These are phyloP conservation scores for Steinernema scapterisci DNA, from an alignment of 2,888 invertebrate genomes.

Conservation along the genomic window DNA sequence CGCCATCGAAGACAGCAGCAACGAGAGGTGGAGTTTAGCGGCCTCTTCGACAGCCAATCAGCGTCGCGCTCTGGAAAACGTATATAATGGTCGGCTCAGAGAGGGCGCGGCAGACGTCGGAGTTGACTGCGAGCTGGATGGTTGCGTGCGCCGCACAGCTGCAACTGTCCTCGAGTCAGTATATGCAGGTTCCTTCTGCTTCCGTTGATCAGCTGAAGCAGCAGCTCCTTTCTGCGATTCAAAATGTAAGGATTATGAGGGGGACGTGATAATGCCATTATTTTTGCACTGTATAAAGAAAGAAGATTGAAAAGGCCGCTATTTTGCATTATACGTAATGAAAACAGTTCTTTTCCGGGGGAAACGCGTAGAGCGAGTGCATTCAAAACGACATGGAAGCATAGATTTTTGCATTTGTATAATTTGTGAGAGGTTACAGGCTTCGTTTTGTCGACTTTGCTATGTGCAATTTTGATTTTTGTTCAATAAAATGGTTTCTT, in stretches of 20 bases:
- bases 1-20: background rate
- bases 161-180: constrained; percentile 29
- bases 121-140: constrained; percentile 54
- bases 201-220: constrained; percentile 61
- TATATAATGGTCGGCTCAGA: constrained; percentile 24
- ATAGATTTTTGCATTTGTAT: constrained; percentile 4
- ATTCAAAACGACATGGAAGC: constrained; percentile 8
- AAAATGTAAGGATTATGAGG: constrained; percentile 60
- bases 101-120: constrained; percentile 34
- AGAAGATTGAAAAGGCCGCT: constrained; percentile 9
- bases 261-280: constrained; percentile 20
- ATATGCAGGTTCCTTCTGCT: constrained; percentile 28
- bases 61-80: background rate
- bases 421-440: background rate
- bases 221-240: constrained; percentile 54
- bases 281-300: constrained; percentile 27
- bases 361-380: background rate
- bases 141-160: constrained; percentile 49
- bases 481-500: background rate
- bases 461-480: background rate
- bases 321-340: constrained; percentile 26
- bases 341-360: constrained; percentile 3
- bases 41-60: constrained; percentile 20
- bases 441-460: background rate
- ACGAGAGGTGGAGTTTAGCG: background rate